phyloP scores from a whole-genome alignment of 1,140 invertebrate species.

The Zaprionus vittiger region DNA sequence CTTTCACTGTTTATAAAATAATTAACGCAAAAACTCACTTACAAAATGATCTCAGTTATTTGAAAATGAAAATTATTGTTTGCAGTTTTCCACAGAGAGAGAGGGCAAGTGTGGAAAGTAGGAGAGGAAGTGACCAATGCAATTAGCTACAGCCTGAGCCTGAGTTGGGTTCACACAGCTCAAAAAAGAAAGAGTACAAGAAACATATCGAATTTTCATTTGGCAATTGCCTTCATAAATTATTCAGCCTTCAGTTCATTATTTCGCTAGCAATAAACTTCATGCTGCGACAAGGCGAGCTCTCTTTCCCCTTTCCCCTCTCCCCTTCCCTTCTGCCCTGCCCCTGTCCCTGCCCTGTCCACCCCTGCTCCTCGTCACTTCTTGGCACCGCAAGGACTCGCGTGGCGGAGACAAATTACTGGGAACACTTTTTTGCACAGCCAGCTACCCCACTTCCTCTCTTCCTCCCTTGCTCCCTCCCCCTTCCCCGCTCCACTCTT shows the following conservation, averaged over 20 bases:
- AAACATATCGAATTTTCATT: conserved; percentile 54
- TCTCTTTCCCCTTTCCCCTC: neutral
- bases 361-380: no score
- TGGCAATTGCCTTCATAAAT: conserved; percentile 64
- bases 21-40: neutral
- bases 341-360: neutral
- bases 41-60: conserved; percentile 6
- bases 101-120: neutral
- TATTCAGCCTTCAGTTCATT: conserved; percentile 60
- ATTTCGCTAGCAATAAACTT: conserved; percentile 65
- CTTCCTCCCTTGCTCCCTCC: neutral
- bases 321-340: neutral
- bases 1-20: conserved; percentile 4
- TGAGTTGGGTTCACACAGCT: conserved; percentile 10
- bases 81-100: neutral
- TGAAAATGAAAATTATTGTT: neutral
- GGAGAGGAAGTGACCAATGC: neutral
- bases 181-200: neutral
- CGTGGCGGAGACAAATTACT: conserved; percentile 60
- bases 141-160: conserved; percentile 10
- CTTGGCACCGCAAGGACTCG: conserved; percentile 2
- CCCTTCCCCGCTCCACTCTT: neutral
- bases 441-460: conserved; percentile 1
- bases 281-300: conserved; percentile 11
- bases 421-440: conserved; percentile 48